Evolutionary conservation across 1,140 invertebrate genomes (phyloP).

Genomic region (Adelges cooleyi): DNA sequence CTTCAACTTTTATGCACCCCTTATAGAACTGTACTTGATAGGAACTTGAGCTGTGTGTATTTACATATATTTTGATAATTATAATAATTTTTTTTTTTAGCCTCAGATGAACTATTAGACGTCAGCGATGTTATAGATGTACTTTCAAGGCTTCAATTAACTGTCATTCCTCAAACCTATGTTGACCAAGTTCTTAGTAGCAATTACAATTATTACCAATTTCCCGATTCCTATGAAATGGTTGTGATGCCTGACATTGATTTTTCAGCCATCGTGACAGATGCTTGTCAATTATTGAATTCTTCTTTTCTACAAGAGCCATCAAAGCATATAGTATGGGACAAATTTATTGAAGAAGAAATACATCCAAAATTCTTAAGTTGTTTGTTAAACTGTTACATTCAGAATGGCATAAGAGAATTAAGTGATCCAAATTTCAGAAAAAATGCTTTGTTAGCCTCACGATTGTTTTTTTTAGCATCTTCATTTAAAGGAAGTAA

Average conservation of each 20-base stretch:
- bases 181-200: slow-evolving; percentile 7
- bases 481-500: slow-evolving; percentile 15
- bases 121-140: background rate
- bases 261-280: slow-evolving; percentile 7
- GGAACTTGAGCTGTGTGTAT: too few species aligned
- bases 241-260: slow-evolving; percentile 18
- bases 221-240: slow-evolving; percentile 7
- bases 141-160: background rate
- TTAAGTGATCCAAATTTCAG: background rate
- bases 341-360: slow-evolving; percentile 8
- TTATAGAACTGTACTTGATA: too few species aligned
- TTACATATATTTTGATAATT: too few species aligned
- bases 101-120: background rate
- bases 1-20: too few species aligned
- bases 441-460: slow-evolving; percentile 1
- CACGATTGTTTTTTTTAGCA: slow-evolving; percentile 17
- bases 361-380: slow-evolving; percentile 15
- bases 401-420: background rate
- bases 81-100: too few species aligned
- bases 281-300: slow-evolving; percentile 20
- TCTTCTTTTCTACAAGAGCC: slow-evolving; percentile 4
- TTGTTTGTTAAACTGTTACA: slow-evolving; percentile 19
- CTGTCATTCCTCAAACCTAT: slow-evolving; percentile 12
- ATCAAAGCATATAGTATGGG: background rate
- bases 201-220: slow-evolving; percentile 4